phyloP scores from a whole-genome alignment of 2,113 vertebrate species.

The Oostethus manadensis region DNA sequence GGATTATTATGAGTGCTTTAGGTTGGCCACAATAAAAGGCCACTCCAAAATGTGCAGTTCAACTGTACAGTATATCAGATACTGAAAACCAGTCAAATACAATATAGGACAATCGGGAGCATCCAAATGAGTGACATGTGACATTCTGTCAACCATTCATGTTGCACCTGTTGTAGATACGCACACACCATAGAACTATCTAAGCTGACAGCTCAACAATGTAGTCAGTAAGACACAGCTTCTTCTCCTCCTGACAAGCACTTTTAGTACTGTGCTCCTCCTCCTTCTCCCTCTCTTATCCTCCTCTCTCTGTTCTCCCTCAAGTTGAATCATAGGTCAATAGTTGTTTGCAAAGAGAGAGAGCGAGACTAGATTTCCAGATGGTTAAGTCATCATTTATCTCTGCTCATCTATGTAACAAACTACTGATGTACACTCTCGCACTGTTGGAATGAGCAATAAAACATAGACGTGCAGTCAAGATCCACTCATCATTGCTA shows the following conservation, averaged over 20 bases:
- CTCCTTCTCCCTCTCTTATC: neutral
- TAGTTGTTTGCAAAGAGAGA: neutral
- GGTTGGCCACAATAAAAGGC: no score
- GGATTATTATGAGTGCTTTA: no score
- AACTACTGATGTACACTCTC: slow-evolving; percentile 4
- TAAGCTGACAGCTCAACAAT: slow-evolving; percentile 2
- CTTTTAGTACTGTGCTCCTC: slow-evolving; percentile 1
- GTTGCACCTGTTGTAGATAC: no score
- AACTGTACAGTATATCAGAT: no score
- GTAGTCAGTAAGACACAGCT: neutral
- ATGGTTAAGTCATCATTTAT: slow-evolving; percentile 12
- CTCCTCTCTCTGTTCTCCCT: neutral
- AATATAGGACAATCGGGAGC: no score
- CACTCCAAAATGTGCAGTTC: no score
- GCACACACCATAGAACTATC: no score
- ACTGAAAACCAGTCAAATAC: no score
- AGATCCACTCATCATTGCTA: slow-evolving; percentile 1
- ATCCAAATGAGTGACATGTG: no score
- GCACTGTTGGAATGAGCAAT: slow-evolving; percentile 2
- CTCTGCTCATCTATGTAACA: slow-evolving; percentile 8
- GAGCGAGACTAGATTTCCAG: slow-evolving; percentile 2
- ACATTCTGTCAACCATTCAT: no score
- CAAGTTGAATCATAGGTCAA: slow-evolving; percentile 11
- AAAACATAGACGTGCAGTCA: neutral
- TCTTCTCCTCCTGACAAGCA: slow-evolving; percentile 5